phyloP scores from a whole-genome alignment of 2,113 vertebrate species.

The Lepidothrix coronata region DNA sequence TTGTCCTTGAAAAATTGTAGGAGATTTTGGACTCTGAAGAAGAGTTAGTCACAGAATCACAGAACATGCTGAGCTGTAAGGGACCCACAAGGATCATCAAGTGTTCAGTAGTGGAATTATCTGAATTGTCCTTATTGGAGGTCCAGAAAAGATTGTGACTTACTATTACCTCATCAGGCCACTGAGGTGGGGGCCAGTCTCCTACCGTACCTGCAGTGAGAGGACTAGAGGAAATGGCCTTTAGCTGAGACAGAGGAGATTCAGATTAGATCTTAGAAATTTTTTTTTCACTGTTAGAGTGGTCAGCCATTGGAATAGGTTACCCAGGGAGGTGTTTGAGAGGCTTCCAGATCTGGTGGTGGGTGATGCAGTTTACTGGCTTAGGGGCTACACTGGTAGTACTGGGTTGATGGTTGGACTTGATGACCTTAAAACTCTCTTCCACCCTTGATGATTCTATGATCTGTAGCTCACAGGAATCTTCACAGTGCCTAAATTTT shows the following conservation, averaged over 20 bases:
- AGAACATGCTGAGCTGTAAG: background rate
- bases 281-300: background rate
- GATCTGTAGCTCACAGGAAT: background rate
- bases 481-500: background rate
- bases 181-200: background rate
- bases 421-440: background rate
- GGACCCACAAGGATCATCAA: background rate
- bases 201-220: accelerated
- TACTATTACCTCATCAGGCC: background rate
- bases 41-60: background rate
- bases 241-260: background rate
- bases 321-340: background rate
- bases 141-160: background rate
- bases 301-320: background rate
- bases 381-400: background rate
- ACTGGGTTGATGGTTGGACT: background rate
- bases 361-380: background rate
- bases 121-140: background rate
- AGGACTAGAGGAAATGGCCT: background rate
- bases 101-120: background rate
- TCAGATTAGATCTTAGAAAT: background rate
- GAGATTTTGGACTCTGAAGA: background rate
- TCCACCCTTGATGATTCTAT: background rate
- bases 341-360: background rate
- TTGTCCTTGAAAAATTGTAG: background rate